Evolutionary conservation across 2,888 invertebrate genomes (phyloP).

Genomic region (Heliconius sara): DNA sequence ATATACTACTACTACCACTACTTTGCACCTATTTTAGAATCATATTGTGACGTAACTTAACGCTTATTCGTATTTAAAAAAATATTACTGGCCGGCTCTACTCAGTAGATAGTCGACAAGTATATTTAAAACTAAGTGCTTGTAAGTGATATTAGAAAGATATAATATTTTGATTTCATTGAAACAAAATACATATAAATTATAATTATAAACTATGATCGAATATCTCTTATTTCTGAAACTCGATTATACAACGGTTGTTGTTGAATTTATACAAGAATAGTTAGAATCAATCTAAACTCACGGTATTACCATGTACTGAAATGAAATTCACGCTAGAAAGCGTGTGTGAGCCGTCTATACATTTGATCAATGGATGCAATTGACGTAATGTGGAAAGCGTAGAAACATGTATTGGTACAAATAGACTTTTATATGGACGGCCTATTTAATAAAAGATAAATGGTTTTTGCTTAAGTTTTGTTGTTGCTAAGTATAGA

Average conservation of each 20-base stretch:
- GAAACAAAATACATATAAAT: no score
- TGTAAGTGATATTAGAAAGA: no score
- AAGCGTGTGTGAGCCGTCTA: not conserved
- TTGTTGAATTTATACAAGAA: not conserved
- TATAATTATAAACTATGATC: not conserved
- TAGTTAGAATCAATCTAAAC: not conserved
- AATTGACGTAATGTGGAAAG: constrained; percentile 10
- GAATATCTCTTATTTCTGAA: not conserved
- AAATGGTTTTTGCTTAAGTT: no score
- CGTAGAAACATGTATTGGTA: not conserved
- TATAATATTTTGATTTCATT: no score
- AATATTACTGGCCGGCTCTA: no score
- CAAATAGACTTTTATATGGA: not conserved
- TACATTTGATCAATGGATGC: constrained; percentile 11
- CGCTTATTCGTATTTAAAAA: no score
- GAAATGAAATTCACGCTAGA: constrained; percentile 2
- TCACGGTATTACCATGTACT: not conserved
- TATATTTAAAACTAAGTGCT: no score
- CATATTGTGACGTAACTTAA: no score
- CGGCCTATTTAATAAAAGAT: not conserved
- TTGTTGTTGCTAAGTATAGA: no score
- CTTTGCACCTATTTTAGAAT: no score
- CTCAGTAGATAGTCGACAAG: no score
- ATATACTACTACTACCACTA: no score
- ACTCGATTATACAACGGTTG: not conserved